Conservation (phyloP, 2,113 vertebrate species). For the pig (Sus scrofa) region T2T-Sscrofa CM000825.6:67114001-67114500, state of each 20-base stretch:
- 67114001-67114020: background rate
- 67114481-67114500: background rate
- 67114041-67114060: background rate
- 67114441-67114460: background rate
- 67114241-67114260: background rate
- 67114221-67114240: background rate
- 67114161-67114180: background rate
- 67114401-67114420: background rate
- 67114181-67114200: background rate
- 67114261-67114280: background rate
- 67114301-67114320: background rate
- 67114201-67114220: background rate
- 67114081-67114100: too few species aligned
- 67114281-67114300: background rate
- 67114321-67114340: background rate
- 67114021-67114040: background rate
- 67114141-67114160: background rate
- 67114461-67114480: background rate
- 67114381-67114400: background rate
- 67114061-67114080: background rate
- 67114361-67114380: background rate
- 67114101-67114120: background rate
- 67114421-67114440: background rate
- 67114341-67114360: background rate
- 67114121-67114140: background rate